A percentile compares a stretch with the other conserved stretches of the same genome.
Evolutionary conservation across 2,797 vertebrate genomes (phyloP).

Genomic region (Phalloptychus januarius): DNA sequence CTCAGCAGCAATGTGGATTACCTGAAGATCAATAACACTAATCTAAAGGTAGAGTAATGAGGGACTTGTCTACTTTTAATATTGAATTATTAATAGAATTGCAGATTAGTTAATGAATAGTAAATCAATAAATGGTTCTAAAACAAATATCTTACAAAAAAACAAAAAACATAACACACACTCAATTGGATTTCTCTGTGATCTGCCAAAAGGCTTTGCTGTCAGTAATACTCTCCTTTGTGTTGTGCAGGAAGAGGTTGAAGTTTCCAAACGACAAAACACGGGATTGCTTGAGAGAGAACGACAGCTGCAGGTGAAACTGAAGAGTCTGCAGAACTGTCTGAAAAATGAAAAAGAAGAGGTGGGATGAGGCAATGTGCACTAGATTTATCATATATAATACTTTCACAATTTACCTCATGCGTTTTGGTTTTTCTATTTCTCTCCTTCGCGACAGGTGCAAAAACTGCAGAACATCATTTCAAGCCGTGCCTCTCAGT

Average conservation of each 20-base stretch:
- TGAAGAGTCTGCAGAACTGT: constrained; percentile 89
- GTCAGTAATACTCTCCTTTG: not conserved
- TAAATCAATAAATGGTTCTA: too few species aligned
- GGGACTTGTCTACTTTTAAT: not conserved
- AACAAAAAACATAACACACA: too few species aligned
- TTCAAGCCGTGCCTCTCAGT: constrained; percentile 93
- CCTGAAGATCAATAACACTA: constrained; percentile 85
- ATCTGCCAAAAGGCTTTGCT: not conserved
- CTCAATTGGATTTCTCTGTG: not conserved
- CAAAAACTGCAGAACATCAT: constrained; percentile 95
- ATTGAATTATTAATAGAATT: not conserved
- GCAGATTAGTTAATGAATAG: not conserved
- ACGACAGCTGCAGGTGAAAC: constrained; percentile 90
- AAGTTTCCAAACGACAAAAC: constrained; percentile 89
- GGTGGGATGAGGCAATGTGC: constrained; percentile 69
- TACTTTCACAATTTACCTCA: not conserved
- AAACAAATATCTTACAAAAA: too few species aligned
- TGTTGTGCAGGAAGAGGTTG: constrained; percentile 88
- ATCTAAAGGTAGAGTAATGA: constrained; percentile 82
- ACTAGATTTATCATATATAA: not conserved
- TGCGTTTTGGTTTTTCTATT: constrained; percentile 19
- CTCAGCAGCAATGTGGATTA: constrained; percentile 86
- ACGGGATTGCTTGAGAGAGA: constrained; percentile 90
- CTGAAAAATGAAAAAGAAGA: constrained; percentile 97
- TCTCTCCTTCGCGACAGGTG: constrained; percentile 77